Evolutionary conservation across 2,888 invertebrate species (phyloP).

Genomic region (Drosophila neotestacea): DNA sequence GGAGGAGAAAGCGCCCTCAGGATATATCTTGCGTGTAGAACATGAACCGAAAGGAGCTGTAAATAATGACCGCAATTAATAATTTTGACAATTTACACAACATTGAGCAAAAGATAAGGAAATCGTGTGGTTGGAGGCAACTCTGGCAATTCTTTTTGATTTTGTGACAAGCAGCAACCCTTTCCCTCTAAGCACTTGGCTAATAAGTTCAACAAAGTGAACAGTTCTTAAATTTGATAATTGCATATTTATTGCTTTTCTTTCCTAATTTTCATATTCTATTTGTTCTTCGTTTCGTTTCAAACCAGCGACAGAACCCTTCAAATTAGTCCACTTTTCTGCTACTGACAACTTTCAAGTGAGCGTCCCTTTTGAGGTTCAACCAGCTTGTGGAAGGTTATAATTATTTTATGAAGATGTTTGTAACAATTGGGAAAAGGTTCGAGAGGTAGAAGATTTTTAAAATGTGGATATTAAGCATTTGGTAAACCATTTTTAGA

Average conservation of each 20-base stretch:
- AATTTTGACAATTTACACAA: conserved; percentile 82
- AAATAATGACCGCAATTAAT: conserved; percentile 79
- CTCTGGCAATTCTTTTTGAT: conserved; percentile 41
- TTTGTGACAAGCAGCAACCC: conserved; percentile 12
- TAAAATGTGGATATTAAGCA: no score
- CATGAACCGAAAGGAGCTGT: conserved; percentile 16
- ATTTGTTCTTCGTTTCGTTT: conserved; percentile 1
- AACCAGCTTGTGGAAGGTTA: neutral
- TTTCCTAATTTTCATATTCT: neutral
- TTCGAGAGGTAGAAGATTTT: neutral
- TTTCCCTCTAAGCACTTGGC: conserved; percentile 39
- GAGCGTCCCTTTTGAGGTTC: conserved; percentile 23
- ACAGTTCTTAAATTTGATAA: conserved; percentile 37
- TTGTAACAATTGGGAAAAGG: neutral
- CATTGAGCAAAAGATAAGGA: conserved; percentile 66
- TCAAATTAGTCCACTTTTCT: conserved; percentile 36
- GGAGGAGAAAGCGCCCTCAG: conserved; percentile 26
- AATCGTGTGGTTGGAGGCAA: conserved; percentile 4
- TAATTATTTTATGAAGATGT: neutral
- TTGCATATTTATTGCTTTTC: conserved; percentile 50
- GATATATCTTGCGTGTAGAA: conserved; percentile 31
- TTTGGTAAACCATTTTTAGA: no score
- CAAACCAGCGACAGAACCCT: neutral
- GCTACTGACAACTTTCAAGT: conserved; percentile 43
- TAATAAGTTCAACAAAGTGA: conserved; percentile 39